Conservation (phyloP, 2,797 vertebrate genomes). For the Bryconaethiops microstoma region DNA sequence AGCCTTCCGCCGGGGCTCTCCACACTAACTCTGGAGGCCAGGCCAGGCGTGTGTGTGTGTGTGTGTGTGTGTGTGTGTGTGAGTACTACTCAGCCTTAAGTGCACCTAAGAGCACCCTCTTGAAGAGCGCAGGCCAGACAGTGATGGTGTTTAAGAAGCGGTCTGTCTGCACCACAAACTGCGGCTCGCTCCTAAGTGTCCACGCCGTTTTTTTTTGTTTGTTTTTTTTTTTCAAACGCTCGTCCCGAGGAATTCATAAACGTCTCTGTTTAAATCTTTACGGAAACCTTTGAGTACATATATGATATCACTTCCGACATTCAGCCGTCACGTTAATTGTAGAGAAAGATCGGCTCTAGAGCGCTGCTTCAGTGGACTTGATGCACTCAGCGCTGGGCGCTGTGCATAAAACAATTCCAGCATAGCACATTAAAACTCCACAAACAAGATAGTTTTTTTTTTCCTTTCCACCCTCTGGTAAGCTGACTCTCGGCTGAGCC, state of each 20-base stretch:
- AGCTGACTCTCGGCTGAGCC: slow-evolving; percentile 11
- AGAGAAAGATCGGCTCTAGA: slow-evolving; percentile 17
- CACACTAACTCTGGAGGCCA: slow-evolving; percentile 45
- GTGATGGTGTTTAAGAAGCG: slow-evolving; percentile 55
- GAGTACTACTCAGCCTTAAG: slow-evolving; percentile 60
- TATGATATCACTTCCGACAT: slow-evolving; percentile 28
- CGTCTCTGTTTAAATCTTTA: slow-evolving; percentile 40
- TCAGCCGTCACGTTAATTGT: slow-evolving; percentile 6
- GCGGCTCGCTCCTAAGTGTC: slow-evolving; percentile 19
- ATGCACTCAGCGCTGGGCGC: slow-evolving; percentile 4
- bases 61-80: slow-evolving; percentile 44
- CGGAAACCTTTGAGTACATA: slow-evolving; percentile 25
- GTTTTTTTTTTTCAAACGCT: slow-evolving; percentile 22
- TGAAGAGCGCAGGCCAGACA: slow-evolving; percentile 56
- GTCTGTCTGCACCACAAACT: slow-evolving; percentile 51
- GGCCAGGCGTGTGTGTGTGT: slow-evolving; percentile 8
- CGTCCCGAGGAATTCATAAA: slow-evolving; percentile 24
- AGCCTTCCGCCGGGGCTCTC: slow-evolving; percentile 43
- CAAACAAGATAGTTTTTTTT: slow-evolving; percentile 11
- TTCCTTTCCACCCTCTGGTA: not conserved
- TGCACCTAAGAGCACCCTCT: slow-evolving; percentile 60
- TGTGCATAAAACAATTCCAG: slow-evolving; percentile 32
- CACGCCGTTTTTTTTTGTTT: slow-evolving; percentile 25
- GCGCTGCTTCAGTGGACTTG: not conserved
- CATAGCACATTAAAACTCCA: slow-evolving; percentile 14